Percentiles rank a stretch among this genome's conserved stretches.
phyloP scores from a whole-genome alignment of 2,888 invertebrate species.

The Andrena haemorrhoa region DNA sequence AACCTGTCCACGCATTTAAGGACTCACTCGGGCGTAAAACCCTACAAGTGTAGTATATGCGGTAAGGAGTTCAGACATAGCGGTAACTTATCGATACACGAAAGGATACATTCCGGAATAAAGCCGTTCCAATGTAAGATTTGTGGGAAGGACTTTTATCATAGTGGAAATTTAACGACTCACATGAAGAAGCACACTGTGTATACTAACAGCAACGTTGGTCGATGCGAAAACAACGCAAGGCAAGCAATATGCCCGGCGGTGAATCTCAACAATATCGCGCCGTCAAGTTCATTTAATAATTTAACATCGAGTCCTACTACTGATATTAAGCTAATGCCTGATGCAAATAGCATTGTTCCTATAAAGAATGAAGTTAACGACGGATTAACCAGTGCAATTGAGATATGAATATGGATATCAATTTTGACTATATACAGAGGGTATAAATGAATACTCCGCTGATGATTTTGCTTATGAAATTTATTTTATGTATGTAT shows the following conservation, averaged over 20 bases:
- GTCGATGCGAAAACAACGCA: conserved; percentile 71
- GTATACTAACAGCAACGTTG: conserved; percentile 62
- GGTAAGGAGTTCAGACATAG: conserved; percentile 83
- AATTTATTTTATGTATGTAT: conserved; percentile 24
- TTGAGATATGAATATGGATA: conserved; percentile 45
- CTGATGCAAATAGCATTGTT: conserved; percentile 61
- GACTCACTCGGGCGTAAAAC: conserved; percentile 83
- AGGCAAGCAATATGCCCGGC: conserved; percentile 56
- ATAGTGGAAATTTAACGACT: conserved; percentile 83
- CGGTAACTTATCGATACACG: conserved; percentile 83
- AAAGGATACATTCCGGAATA: conserved; percentile 84
- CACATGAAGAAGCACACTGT: conserved; percentile 83
- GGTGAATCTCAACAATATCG: conserved; percentile 51
- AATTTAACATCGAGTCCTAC: conserved; percentile 41
- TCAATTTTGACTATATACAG: conserved; percentile 47
- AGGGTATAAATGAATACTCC: conserved; percentile 6
- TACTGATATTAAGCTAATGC: conserved; percentile 54
- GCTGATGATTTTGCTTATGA: conserved; percentile 13
- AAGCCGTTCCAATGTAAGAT: conserved; percentile 84
- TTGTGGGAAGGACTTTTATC: conserved; percentile 84
- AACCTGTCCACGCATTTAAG: conserved; percentile 83
- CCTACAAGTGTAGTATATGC: conserved; percentile 83
- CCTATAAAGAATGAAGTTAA: conserved; percentile 71
- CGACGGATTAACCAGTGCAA: conserved; percentile 49
- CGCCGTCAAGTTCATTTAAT: conserved; percentile 61